These are phyloP conservation scores for Phoxinus dragarum DNA, from an alignment of 2,797 vertebrate species.

Conservation along the genomic window DNA sequence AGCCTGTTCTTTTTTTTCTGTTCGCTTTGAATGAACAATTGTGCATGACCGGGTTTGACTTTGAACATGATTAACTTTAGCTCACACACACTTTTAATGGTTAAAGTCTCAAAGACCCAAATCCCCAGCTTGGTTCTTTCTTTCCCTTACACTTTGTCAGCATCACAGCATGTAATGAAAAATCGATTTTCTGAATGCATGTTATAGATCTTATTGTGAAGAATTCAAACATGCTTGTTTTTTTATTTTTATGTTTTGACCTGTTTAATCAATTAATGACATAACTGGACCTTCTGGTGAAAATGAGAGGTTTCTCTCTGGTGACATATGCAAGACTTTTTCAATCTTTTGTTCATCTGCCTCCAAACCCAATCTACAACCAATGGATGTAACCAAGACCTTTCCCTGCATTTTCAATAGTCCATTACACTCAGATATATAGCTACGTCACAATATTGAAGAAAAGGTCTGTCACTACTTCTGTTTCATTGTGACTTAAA, in stretches of 20 bases:
- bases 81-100: slow-evolving; percentile 41
- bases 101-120: slow-evolving; percentile 28
- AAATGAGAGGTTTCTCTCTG: neutral
- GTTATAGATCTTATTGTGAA: neutral
- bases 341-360: neutral
- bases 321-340: neutral
- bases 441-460: neutral
- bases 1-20: slow-evolving; percentile 8
- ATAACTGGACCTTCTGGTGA: neutral
- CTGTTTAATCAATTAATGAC: neutral
- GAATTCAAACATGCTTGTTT: neutral
- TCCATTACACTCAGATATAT: no score
- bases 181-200: neutral
- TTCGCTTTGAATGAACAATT: neutral
- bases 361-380: no score
- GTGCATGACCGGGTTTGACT: slow-evolving; percentile 36
- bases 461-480: neutral
- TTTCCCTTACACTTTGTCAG: neutral
- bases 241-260: neutral
- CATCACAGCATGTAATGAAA: neutral
- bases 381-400: no score
- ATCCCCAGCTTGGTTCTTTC: neutral
- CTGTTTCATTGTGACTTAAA: no score
- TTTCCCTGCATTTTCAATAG: no score
- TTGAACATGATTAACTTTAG: slow-evolving; percentile 33